These are phyloP conservation scores for Eubucco bourcierii DNA, from an alignment of 2,113 vertebrate species.

Conservation along the genomic window DNA sequence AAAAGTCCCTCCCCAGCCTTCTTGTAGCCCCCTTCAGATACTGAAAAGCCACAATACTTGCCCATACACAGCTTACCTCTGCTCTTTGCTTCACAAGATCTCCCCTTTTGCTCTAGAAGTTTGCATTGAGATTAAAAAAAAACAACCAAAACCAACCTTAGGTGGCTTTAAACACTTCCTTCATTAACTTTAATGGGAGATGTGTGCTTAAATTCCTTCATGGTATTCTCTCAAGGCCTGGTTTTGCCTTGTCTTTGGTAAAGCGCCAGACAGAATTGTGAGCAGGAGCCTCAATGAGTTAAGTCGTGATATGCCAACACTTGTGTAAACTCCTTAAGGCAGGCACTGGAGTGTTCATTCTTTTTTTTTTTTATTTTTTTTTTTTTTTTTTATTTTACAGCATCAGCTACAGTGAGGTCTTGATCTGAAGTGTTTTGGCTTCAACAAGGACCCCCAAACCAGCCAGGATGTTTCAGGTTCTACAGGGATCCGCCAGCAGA, in stretches of 20 bases:
- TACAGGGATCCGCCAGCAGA: not conserved
- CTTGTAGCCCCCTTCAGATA: too few species aligned
- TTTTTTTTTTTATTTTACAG: not conserved
- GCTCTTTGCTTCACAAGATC: not conserved
- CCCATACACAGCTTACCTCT: not conserved
- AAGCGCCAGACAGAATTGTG: not conserved
- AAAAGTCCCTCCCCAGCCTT: too few species aligned
- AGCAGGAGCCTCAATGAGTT: constrained; percentile 29
- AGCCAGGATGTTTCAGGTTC: not conserved
- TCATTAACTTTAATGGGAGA: constrained; percentile 2
- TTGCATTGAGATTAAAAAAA: not conserved
- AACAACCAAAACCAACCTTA: too few species aligned
- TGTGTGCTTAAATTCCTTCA: not conserved
- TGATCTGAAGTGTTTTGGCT: not conserved
- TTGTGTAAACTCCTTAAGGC: constrained; percentile 2
- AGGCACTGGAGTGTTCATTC: not conserved
- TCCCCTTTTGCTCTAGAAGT: not conserved
- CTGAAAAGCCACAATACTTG: not conserved
- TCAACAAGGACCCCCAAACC: not conserved
- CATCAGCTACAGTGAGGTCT: not conserved
- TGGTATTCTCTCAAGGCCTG: not conserved
- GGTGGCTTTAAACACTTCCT: not conserved
- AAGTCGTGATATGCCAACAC: constrained; percentile 33
- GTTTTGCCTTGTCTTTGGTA: constrained; percentile 9
- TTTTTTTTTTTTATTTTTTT: not conserved